Base-by-base conservation (phyloP, 2,797 vertebrate genomes). In the Limnodromus scolopaceus region DNA sequence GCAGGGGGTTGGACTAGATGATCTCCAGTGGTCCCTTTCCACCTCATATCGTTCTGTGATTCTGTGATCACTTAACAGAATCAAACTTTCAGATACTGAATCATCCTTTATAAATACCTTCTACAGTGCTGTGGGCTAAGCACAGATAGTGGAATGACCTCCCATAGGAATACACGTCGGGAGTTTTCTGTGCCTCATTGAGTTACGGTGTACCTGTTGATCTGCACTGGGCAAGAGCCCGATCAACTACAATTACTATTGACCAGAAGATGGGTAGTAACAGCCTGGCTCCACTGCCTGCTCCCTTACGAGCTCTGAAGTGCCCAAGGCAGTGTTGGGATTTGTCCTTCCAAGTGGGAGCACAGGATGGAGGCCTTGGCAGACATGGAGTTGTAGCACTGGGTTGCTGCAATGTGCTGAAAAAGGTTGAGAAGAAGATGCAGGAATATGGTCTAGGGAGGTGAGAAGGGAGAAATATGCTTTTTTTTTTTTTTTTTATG, bases 91-190 rank as follows among this genome's bases (percentile, higher is more conserved):
- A 53, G 63, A 57, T 64, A 41, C 32, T 34, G 12, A 32, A 34
- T 65, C 43, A 30, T 80, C 36, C 30, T 13, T 54, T 83, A 48
- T 38, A 69, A 66, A 81, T 81, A 3, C 22, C 8, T 57, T 81
- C 43, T 53, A 61, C 30, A 58, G 3, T 0, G 0, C 10, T 49
- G 13, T 49, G 24, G 38, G 25, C 13, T 74, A 80, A 41, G 45
- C 48, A 84, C 6, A 53, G 45, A 13, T 5, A n/a, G 45, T 36
- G 55, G 60, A 49, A 53, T 22, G 25, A 43, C 19, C 14, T 75
- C 11, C 17, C 6, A 27, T 10, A 39, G 5, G 5, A 87, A 53
- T 32, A 77, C 0, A 1, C 36, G 28, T 48, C 36, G 43, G 16
- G 27, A 83, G 15, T 22, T 46, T 65, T 64, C 75, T 77, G 24